Evolutionary conservation across 2,113 vertebrate species (phyloP).

Genomic region (Seriola aureovittata): DNA sequence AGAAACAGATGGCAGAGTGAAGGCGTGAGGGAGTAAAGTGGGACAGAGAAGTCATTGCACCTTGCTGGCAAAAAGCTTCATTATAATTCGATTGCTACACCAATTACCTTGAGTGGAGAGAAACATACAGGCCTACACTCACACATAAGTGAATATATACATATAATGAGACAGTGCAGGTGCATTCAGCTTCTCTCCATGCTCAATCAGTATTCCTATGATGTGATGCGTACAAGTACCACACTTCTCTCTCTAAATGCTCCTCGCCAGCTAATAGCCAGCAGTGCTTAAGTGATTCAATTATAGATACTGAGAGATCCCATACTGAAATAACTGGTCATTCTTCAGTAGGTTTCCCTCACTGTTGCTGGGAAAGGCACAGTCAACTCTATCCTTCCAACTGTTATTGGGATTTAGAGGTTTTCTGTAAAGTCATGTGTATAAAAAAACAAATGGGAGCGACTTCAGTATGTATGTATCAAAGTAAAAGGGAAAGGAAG

Average conservation of each 20-base stretch:
- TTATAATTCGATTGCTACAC: conserved; percentile 45
- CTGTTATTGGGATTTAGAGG: background rate
- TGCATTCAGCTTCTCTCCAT: background rate
- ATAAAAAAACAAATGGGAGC: conserved; percentile 30
- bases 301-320: conserved; percentile 79
- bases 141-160: background rate
- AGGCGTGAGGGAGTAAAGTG: conserved; percentile 48
- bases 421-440: conserved; percentile 8
- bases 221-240: conserved; percentile 36
- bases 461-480: background rate
- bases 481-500: background rate
- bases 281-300: conserved; percentile 77
- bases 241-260: conserved; percentile 48
- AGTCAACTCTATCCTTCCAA: conserved; percentile 38
- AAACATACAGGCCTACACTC: background rate
- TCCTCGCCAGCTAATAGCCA: conserved; percentile 63
- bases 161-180: conserved; percentile 18
- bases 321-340: conserved; percentile 67
- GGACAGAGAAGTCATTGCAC: conserved; percentile 53
- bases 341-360: conserved; percentile 52
- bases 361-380: conserved; percentile 36
- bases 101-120: conserved; percentile 52
- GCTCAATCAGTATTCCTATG: conserved; percentile 61
- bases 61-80: conserved; percentile 43
- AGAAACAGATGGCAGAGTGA: conserved; percentile 62